Conservation (phyloP, 2,797 vertebrate species). For the Oreortyx pictus region DNA sequence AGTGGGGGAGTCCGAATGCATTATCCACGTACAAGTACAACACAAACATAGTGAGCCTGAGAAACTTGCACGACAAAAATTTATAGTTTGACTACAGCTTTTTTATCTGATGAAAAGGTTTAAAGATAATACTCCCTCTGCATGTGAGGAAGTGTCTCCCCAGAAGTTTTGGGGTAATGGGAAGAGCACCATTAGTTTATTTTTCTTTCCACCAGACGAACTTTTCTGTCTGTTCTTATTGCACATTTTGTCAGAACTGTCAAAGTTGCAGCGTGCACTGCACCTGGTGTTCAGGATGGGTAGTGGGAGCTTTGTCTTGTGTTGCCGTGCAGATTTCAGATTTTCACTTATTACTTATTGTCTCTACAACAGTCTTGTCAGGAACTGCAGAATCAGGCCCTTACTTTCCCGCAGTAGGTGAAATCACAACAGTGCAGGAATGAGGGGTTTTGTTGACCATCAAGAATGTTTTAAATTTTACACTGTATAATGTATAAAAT, state of each 20-base stretch:
- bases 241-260: neutral
- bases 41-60: conserved; percentile 26
- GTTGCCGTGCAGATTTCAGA: too few species aligned
- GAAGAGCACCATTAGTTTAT: neutral
- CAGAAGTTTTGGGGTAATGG: neutral
- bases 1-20: conserved; percentile 10
- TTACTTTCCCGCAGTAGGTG: neutral
- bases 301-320: neutral
- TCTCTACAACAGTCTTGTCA: too few species aligned
- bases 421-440: neutral
- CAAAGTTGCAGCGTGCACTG: neutral
- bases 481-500: neutral
- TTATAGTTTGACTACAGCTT: neutral
- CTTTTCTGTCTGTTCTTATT: neutral
- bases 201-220: neutral
- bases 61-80: neutral
- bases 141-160: neutral
- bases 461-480: neutral
- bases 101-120: neutral
- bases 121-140: neutral
- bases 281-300: neutral
- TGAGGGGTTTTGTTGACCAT: neutral
- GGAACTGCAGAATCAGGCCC: neutral
- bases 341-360: too few species aligned
- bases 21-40: conserved; percentile 30